Evolutionary conservation across 2,888 invertebrate species (phyloP).

Genomic region (Melolontha melolontha): DNA sequence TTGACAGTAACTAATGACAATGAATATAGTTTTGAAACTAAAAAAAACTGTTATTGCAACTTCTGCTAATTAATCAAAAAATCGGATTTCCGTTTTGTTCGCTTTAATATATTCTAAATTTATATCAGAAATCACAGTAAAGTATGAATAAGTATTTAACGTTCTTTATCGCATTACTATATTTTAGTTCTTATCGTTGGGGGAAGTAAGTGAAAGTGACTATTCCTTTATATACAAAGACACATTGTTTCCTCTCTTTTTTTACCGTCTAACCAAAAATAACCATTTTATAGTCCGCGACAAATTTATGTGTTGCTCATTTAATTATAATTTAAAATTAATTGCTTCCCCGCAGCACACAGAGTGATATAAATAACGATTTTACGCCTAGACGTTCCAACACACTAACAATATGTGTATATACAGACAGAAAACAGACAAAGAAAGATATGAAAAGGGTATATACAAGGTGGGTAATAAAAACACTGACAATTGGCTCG

Average conservation of each 20-base stretch:
- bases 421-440: neutral
- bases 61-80: no score
- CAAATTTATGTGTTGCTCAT: slow-evolving; percentile 31
- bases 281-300: slow-evolving; percentile 26
- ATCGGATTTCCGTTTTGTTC: no score
- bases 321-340: slow-evolving; percentile 36
- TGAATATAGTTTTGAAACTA: no score
- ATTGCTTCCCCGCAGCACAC: slow-evolving; percentile 28
- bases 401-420: neutral
- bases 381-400: slow-evolving; percentile 23
- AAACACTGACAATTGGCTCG: slow-evolving; percentile 33
- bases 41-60: no score
- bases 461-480: slow-evolving; percentile 22
- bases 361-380: slow-evolving; percentile 24
- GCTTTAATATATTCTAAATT: no score
- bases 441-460: neutral
- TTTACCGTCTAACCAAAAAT: slow-evolving; percentile 8
- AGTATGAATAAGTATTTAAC: no score
- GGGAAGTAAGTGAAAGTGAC: no score
- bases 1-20: no score
- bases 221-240: slow-evolving; percentile 6
- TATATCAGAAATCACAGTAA: no score
- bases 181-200: no score
- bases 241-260: slow-evolving; percentile 15
- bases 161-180: no score